Evolutionary conservation across 1,140 invertebrate genomes (phyloP).

Genomic region (Pantala flavescens): DNA sequence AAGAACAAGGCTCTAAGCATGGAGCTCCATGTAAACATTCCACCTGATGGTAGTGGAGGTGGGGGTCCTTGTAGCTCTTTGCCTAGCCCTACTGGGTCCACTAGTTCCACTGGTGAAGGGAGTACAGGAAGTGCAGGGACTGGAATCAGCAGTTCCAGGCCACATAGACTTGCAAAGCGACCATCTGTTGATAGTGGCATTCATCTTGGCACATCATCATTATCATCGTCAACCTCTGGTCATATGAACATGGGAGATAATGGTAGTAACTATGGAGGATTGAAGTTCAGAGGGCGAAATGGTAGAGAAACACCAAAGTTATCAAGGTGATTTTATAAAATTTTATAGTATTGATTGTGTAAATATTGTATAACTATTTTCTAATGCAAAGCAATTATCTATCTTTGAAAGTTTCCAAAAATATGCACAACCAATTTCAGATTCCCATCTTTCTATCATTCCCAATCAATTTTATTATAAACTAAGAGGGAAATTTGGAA

Average conservation of each 20-base stretch:
- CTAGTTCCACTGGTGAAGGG: conserved; percentile 5
- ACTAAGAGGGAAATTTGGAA: too few relatives aligned
- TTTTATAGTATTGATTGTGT: too few relatives aligned
- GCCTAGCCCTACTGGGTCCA: conserved; percentile 19
- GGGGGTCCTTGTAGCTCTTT: conserved; percentile 21
- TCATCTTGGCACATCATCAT: conserved; percentile 49
- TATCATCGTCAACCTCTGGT: background rate
- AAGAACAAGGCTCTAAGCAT: conserved; percentile 36
- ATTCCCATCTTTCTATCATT: too few relatives aligned
- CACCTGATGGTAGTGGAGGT: conserved; percentile 16
- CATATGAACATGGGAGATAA: background rate
- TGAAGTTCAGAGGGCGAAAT: conserved; percentile 1
- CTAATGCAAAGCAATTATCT: too few relatives aligned
- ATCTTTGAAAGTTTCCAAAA: too few relatives aligned
- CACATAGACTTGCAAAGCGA: conserved; percentile 54
- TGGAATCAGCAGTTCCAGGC: conserved; percentile 13
- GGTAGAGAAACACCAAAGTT: conserved; percentile 35
- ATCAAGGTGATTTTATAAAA: conserved; percentile 36
- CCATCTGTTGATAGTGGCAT: conserved; percentile 78
- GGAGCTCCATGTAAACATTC: conserved; percentile 24
- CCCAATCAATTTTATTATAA: too few relatives aligned
- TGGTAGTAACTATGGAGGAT: background rate
- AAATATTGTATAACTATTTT: too few relatives aligned
- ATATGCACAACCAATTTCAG: too few relatives aligned
- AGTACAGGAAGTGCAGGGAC: conserved; percentile 13